Base-by-base conservation (phyloP, 2,797 vertebrate genomes). In the Sebastes kiyomatsui region DNA sequence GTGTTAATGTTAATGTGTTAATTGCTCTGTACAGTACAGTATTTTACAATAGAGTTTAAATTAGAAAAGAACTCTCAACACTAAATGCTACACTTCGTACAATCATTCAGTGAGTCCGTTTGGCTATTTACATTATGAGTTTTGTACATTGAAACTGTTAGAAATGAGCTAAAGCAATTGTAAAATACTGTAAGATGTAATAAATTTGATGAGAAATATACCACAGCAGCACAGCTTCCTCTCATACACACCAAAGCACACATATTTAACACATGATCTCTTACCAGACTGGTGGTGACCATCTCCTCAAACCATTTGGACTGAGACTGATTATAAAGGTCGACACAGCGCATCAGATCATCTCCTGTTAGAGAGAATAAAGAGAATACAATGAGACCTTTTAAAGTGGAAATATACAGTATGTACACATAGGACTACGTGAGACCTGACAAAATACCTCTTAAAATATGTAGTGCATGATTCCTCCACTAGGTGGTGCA, bases 291-390 rank as follows among this genome's bases (percentile, higher is more conserved):
- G 22, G 98, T 98, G 10, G 99, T 99, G 81, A 99, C 98, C 96
- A 99, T 99, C 93, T 99, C 99, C 88, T 99, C 99, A 89, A 99
- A 99, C 99, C 99, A 99, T 71, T 99, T 99, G 83, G 98, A 99
- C 92, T 99, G 99, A 30, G 96, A 96, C 94, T 99, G 98, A 84
- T 99, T 99, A 84, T 99, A 99, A 54, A 99, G 97, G 89, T 99
- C 98, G 28, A 99, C 97, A 0, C 98, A 99, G 81, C 97, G 97
- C 97, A 98, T 99, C 85, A 99, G 96, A 38, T 99, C 99, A 27
- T 99, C 99, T 61, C 99, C 99, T 99, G 91, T 6, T 32, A 71
- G 7, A 55, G n/a, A 67, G 1, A 38, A 67, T 1, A 14, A 13
- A 23, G 2, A 69, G 9, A 59, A 8, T 0, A 23, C 12, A 32